phyloP scores from a whole-genome alignment of 2,888 invertebrate species.

The Clistopyga incitator region DNA sequence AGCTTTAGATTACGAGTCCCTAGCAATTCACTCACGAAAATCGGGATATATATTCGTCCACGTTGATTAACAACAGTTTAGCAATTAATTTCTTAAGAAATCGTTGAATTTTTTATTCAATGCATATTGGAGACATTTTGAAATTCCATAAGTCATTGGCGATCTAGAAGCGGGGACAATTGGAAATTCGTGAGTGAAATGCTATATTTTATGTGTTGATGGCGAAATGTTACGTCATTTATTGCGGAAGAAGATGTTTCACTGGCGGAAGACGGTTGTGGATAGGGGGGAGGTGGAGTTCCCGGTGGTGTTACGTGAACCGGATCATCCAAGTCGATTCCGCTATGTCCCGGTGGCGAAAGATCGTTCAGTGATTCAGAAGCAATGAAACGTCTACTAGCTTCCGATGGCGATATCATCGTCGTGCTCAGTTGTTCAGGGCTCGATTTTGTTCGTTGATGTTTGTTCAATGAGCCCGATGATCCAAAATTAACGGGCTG shows the following conservation, averaged over 20 bases:
- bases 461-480: slow-evolving; percentile 83
- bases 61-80: too few species aligned
- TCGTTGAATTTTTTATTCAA: too few species aligned
- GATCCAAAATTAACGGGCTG: slow-evolving; percentile 80
- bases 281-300: slow-evolving; percentile 95
- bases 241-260: slow-evolving; percentile 76
- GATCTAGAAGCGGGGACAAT: too few species aligned
- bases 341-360: slow-evolving; percentile 79
- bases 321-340: slow-evolving; percentile 84
- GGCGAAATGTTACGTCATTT: slow-evolving; percentile 75
- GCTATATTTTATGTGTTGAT: neutral
- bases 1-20: neutral
- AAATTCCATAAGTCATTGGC: too few species aligned
- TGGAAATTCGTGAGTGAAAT: neutral
- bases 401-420: slow-evolving; percentile 82
- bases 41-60: neutral
- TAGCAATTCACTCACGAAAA: neutral
- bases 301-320: slow-evolving; percentile 88
- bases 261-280: slow-evolving; percentile 82
- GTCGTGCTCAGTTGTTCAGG: slow-evolving; percentile 86
- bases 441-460: slow-evolving; percentile 88
- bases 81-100: too few species aligned
- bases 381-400: slow-evolving; percentile 85
- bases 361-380: slow-evolving; percentile 88
- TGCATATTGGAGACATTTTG: too few species aligned